These are phyloP conservation scores for Drusus annulatus DNA, from an alignment of 1,140 invertebrate species.

Conservation along the genomic window DNA sequence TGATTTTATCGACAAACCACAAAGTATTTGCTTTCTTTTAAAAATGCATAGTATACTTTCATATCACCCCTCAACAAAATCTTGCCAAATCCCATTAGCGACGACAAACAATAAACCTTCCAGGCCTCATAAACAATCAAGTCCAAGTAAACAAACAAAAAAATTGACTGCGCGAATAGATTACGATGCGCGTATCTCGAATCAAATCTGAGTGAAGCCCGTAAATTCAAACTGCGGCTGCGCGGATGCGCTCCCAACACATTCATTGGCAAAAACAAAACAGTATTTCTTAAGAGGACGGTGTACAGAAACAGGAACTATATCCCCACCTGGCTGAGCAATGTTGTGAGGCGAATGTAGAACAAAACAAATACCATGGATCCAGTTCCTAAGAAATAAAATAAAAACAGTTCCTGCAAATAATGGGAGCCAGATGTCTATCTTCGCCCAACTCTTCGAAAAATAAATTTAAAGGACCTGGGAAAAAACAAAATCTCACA, in stretches of 20 bases:
- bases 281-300: no score
- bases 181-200: conserved; percentile 29
- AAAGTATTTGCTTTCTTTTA: no score
- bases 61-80: neutral
- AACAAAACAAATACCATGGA: neutral
- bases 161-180: conserved; percentile 31
- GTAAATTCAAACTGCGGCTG: conserved; percentile 28
- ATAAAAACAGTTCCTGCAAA: conserved; percentile 1
- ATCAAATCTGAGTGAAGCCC: conserved; percentile 29
- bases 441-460: neutral
- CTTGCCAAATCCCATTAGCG: neutral
- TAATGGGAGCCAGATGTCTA: conserved; percentile 21
- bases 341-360: no score
- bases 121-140: neutral
- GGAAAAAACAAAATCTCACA: no score
- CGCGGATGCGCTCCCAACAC: conserved; percentile 23
- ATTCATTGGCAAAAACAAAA: conserved; percentile 38
- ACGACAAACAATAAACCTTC: neutral
- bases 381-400: conserved; percentile 8
- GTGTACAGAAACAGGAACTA: no score
- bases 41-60: no score
- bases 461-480: no score
- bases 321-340: no score
- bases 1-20: no score
- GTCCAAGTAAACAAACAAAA: neutral